phyloP scores from a whole-genome alignment of 2,113 vertebrate species.

The Anolis sagrei region DNA sequence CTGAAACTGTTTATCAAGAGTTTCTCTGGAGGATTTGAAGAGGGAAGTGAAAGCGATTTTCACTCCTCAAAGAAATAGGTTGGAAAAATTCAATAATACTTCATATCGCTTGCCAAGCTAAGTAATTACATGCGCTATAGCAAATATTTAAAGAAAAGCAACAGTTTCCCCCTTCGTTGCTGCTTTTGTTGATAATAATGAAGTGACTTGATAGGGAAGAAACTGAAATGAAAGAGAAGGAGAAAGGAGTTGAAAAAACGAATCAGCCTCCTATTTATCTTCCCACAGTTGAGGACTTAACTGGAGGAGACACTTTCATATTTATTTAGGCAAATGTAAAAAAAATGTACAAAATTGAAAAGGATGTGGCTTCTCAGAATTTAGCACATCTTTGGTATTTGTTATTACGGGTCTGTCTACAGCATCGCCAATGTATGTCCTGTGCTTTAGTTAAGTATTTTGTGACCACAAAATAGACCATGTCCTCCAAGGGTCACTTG shows the following conservation, averaged over 20 bases:
- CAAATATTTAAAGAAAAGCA: constrained; percentile 46
- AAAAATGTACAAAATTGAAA: neutral
- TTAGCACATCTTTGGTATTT: neutral
- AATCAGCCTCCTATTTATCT: constrained; percentile 17
- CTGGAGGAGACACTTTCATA: neutral
- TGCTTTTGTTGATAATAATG: constrained; percentile 35
- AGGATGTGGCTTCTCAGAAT: neutral
- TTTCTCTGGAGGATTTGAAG: constrained; percentile 39
- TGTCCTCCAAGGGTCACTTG: neutral
- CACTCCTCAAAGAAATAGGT: constrained; percentile 28
- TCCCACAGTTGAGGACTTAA: neutral
- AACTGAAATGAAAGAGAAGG: constrained; percentile 11
- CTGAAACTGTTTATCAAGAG: constrained; percentile 28
- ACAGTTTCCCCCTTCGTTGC: constrained; percentile 22
- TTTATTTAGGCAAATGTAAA: constrained; percentile 18
- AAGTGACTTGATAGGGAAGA: constrained; percentile 33
- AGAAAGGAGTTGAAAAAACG: constrained; percentile 3
- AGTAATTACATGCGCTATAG: constrained; percentile 33
- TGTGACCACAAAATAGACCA: neutral
- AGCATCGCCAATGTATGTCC: neutral
- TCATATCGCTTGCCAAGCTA: constrained; percentile 32
- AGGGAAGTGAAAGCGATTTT: constrained; percentile 28
- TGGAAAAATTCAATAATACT: constrained; percentile 37
- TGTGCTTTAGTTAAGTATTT: neutral
- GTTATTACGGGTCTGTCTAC: neutral